These are phyloP conservation scores for Discoglossus pictus DNA, from an alignment of 2,797 vertebrate species.

Conservation along the genomic window DNA sequence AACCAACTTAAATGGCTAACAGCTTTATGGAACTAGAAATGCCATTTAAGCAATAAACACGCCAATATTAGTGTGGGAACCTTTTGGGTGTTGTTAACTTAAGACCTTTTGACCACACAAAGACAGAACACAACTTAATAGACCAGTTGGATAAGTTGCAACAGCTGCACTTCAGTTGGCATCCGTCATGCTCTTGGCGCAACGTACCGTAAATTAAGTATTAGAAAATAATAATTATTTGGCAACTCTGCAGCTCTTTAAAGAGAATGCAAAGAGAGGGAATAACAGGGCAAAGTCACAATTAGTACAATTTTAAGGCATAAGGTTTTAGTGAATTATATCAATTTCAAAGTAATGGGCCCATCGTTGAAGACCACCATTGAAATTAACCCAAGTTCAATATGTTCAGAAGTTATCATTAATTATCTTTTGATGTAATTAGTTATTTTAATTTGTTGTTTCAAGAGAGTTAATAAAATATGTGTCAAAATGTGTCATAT, in stretches of 20 bases:
- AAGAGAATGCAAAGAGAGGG: constrained; percentile 38
- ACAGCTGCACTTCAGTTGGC: constrained; percentile 27
- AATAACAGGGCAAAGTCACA: constrained; percentile 3
- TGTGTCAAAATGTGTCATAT: too few species aligned
- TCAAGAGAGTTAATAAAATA: too few species aligned
- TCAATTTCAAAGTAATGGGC: not conserved
- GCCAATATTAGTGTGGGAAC: constrained; percentile 37
- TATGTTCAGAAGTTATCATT: too few species aligned
- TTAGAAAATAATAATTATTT: constrained; percentile 46
- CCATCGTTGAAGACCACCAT: too few species aligned
- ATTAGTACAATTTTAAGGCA: constrained; percentile 21
- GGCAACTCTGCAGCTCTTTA: constrained; percentile 17
- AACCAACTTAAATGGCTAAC: constrained; percentile 1
- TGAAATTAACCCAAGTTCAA: too few species aligned
- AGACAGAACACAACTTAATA: constrained; percentile 37
- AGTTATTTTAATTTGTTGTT: too few species aligned
- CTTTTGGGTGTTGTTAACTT: constrained; percentile 25
- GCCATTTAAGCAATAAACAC: constrained; percentile 15
- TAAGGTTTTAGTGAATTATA: constrained; percentile 29
- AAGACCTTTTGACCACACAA: constrained; percentile 39
- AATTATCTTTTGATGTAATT: too few species aligned
- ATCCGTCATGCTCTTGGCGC: constrained; percentile 6
- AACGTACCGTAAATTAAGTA: constrained; percentile 16
- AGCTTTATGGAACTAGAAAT: constrained; percentile 29
- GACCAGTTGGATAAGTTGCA: constrained; percentile 34